Evolutionary conservation across 2,888 invertebrate genomes (phyloP).

Genomic region (Nephrotoma flavescens): DNA sequence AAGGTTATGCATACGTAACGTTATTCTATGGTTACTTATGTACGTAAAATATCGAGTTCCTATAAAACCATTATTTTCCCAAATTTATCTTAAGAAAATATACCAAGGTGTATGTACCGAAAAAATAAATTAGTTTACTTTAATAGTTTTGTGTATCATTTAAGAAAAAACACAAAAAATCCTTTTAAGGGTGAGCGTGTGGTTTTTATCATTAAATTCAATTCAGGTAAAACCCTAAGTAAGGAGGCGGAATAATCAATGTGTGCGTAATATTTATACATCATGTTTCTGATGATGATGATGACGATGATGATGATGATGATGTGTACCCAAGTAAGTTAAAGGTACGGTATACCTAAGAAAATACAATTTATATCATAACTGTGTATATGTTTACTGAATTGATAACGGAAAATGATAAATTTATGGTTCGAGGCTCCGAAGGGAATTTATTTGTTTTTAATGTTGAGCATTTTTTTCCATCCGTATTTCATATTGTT

Average conservation of each 20-base stretch:
- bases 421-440: background rate
- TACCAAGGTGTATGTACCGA: background rate
- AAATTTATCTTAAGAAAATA: background rate
- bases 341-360: background rate
- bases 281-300: background rate
- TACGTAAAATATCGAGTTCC: background rate
- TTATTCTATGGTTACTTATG: background rate
- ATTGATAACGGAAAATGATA: background rate
- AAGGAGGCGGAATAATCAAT: background rate
- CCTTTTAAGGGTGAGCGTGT: background rate
- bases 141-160: background rate
- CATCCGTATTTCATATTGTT: background rate
- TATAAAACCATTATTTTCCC: background rate
- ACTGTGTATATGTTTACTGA: background rate
- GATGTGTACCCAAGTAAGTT: background rate
- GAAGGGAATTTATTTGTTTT: background rate
- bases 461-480: background rate
- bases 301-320: background rate
- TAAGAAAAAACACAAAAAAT: background rate
- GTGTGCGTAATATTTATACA: background rate
- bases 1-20: background rate
- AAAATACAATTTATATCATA: background rate
- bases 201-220: background rate
- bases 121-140: no score
- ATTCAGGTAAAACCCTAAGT: background rate